These are phyloP conservation scores for Heteromurus nitidus DNA, from an alignment of 2,888 invertebrate species.

Conservation along the genomic window DNA sequence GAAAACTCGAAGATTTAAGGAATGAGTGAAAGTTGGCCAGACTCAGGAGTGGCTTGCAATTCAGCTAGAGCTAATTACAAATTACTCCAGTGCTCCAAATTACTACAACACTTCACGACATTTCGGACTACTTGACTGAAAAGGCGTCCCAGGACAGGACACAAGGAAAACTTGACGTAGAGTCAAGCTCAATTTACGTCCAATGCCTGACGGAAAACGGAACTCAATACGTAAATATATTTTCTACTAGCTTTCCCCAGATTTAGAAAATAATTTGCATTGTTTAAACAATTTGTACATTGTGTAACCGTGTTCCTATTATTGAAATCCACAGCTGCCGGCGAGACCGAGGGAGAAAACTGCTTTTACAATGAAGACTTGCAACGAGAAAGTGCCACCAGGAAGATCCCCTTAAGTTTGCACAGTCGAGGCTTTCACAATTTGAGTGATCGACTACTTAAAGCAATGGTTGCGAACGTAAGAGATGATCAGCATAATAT, in stretches of 20 bases:
- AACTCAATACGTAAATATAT: slow-evolving; percentile 47
- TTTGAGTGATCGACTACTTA: slow-evolving; percentile 50
- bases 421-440: slow-evolving; percentile 26
- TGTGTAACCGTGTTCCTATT: too few relatives aligned
- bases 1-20: background rate
- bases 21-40: background rate
- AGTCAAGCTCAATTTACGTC: too few relatives aligned
- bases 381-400: slow-evolving; percentile 28
- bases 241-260: too few relatives aligned
- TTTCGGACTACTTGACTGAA: too few relatives aligned
- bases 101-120: too few relatives aligned
- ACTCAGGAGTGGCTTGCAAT: background rate
- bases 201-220: slow-evolving; percentile 65
- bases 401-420: slow-evolving; percentile 38
- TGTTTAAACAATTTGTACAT: too few relatives aligned
- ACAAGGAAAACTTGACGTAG: too few relatives aligned
- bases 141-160: too few relatives aligned
- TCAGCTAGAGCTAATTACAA: too few relatives aligned
- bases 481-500: slow-evolving; percentile 30
- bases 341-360: slow-evolving; percentile 52
- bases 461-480: slow-evolving; percentile 61
- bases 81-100: too few relatives aligned
- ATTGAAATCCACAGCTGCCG: slow-evolving; percentile 47
- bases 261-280: too few relatives aligned
- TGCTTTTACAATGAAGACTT: slow-evolving; percentile 56